Evolutionary conservation across 2,797 vertebrate species (phyloP).

Genomic region (Anisognathus igniventris): DNA sequence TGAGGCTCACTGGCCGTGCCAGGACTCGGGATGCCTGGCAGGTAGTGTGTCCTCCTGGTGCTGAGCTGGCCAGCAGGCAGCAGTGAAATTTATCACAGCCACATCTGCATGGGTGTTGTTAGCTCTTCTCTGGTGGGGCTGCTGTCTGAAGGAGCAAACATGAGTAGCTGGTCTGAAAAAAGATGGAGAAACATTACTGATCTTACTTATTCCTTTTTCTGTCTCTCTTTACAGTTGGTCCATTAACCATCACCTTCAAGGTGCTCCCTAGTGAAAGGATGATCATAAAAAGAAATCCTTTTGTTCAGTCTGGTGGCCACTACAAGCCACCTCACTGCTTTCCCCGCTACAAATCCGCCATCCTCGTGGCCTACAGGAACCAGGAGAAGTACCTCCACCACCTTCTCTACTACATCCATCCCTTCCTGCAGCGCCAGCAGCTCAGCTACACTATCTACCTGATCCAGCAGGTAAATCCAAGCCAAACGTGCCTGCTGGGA

Average conservation of each 20-base stretch:
- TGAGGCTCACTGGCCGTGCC: background rate
- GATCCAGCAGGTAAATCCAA: constrained; percentile 70
- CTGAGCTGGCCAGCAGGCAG: background rate
- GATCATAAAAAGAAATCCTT: constrained; percentile 66
- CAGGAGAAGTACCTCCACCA: constrained; percentile 61
- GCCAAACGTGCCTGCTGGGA: background rate
- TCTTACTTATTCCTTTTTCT: background rate
- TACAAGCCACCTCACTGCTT: constrained; percentile 71
- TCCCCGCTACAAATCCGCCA: constrained; percentile 65
- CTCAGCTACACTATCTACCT: constrained; percentile 72
- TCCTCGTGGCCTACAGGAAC: constrained; percentile 69
- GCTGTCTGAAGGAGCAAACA: background rate
- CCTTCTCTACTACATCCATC: constrained; percentile 74
- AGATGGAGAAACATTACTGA: background rate
- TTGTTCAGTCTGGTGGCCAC: constrained; percentile 61
- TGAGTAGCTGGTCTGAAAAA: background rate
- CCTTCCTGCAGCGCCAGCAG: constrained; percentile 76
- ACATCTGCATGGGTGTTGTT: rapidly evolving
- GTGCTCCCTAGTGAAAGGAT: constrained; percentile 47
- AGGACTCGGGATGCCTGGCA: background rate
- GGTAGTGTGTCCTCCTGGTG: rapidly evolving
- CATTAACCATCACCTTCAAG: constrained; percentile 56
- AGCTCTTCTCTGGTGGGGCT: background rate
- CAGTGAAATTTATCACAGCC: rapidly evolving
- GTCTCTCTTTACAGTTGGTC: constrained; percentile 63